Evolutionary conservation across 2,113 vertebrate genomes (phyloP).

Genomic region (Phylloscopus whistleri): DNA sequence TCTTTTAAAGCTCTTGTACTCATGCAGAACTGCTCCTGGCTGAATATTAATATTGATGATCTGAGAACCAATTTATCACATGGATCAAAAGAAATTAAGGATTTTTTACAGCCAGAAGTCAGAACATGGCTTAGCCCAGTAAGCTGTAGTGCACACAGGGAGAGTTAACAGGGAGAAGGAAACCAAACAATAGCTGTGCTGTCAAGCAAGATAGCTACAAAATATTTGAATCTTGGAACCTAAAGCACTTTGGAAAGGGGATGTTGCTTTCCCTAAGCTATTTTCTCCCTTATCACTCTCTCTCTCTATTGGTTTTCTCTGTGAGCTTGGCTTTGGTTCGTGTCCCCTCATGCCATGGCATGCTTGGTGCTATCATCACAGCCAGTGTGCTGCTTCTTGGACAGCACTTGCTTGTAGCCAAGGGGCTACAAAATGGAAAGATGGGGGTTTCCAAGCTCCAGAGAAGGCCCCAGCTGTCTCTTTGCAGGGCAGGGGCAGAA

Average conservation of each 20-base stretch:
- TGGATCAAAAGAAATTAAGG: conserved; percentile 16
- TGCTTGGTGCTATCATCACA: background rate
- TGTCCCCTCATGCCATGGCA: background rate
- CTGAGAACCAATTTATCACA: background rate
- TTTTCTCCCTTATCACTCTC: background rate
- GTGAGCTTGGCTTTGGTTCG: background rate
- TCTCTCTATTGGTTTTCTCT: background rate
- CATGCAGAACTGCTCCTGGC: background rate
- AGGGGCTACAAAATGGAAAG: background rate
- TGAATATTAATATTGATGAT: conserved; percentile 12
- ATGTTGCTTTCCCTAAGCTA: background rate
- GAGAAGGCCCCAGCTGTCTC: background rate
- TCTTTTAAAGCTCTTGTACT: background rate
- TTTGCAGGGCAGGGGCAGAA: background rate
- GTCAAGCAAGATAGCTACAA: background rate
- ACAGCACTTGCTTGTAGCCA: background rate
- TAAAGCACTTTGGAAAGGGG: background rate
- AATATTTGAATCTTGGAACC: background rate
- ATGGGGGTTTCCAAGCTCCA: background rate
- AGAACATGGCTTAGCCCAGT: background rate
- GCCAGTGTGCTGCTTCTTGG: background rate
- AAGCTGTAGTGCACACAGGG: background rate
- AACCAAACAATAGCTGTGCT: background rate
- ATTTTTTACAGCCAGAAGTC: background rate
- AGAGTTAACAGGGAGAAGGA: background rate